Percentiles rank a stretch among this genome's conserved stretches.
phyloP scores from a whole-genome alignment of 2,888 invertebrate species.

The Myathropa florea region DNA sequence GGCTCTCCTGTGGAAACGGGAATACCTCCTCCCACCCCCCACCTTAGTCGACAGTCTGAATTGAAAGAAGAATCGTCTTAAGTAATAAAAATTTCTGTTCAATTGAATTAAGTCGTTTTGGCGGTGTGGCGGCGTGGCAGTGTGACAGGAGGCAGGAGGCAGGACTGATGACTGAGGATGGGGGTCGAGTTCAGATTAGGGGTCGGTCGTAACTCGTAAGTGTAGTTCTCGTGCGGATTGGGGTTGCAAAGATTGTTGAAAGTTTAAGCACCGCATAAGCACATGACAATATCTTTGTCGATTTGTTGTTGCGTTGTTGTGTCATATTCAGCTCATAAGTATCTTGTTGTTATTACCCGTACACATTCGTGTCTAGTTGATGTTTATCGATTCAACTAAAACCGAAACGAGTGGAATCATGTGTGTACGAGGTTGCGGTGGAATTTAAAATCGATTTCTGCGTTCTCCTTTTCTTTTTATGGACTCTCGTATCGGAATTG shows the following conservation, averaged over 20 bases:
- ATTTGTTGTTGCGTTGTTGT: slow-evolving; percentile 2
- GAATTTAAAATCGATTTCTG: slow-evolving; percentile 42
- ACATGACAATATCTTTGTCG: slow-evolving; percentile 42
- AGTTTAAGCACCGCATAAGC: slow-evolving; percentile 68
- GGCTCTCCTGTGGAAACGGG: not conserved
- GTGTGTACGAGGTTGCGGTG: slow-evolving; percentile 5
- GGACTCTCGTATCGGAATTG: not conserved
- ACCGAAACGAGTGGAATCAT: not conserved
- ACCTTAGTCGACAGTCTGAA: not conserved
- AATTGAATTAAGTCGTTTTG: slow-evolving; percentile 65
- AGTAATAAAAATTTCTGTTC: slow-evolving; percentile 69
- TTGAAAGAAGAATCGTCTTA: slow-evolving; percentile 31
- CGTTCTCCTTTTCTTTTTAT: not conserved
- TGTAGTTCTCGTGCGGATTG: slow-evolving; percentile 44
- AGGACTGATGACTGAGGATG: slow-evolving; percentile 30
- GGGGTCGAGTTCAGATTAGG: slow-evolving; percentile 54
- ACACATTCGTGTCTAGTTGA: slow-evolving; percentile 40
- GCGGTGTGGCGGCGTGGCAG: not conserved
- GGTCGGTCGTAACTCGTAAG: slow-evolving; percentile 15
- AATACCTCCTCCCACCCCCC: too few species aligned
- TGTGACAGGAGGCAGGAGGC: slow-evolving; percentile 6
- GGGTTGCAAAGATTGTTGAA: slow-evolving; percentile 58
- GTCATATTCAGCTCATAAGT: slow-evolving; percentile 3
- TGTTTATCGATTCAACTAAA: slow-evolving; percentile 55
- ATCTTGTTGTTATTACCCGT: slow-evolving; percentile 38